These are phyloP conservation scores for Gymnosoma rotundatum DNA, from an alignment of 2,888 invertebrate species.

Conservation along the genomic window DNA sequence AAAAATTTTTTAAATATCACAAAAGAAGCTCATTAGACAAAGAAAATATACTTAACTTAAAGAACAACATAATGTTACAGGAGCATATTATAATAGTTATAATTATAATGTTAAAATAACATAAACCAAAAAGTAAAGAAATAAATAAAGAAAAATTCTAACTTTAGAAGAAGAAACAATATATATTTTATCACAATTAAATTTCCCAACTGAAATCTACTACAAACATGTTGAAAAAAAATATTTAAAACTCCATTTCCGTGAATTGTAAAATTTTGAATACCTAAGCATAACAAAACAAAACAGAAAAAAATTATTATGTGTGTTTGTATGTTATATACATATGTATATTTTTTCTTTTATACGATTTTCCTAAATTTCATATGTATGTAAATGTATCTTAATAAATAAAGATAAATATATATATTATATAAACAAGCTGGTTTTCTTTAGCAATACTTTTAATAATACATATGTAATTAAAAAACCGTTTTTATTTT, in stretches of 20 bases:
- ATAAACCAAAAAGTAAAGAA: neutral
- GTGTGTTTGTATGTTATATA: constrained; percentile 68
- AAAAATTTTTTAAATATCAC: constrained; percentile 23
- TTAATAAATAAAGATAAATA: constrained; percentile 70
- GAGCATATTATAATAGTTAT: constrained; percentile 8
- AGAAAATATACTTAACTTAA: constrained; percentile 23
- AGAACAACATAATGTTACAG: constrained; percentile 52
- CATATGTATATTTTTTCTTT: constrained; percentile 68
- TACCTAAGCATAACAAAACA: constrained; percentile 40
- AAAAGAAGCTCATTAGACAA: constrained; percentile 50
- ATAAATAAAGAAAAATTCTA: constrained; percentile 45
- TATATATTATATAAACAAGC: constrained; percentile 64
- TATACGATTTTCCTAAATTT: constrained; percentile 71
- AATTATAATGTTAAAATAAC: constrained; percentile 48
- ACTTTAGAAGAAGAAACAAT: constrained; percentile 32
- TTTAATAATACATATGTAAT: neutral
- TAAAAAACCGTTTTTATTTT: no score
- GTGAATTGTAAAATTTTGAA: constrained; percentile 53
- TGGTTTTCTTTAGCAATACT: neutral
- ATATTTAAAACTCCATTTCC: constrained; percentile 59
- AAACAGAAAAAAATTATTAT: constrained; percentile 52
- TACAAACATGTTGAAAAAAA: constrained; percentile 52
- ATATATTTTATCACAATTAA: constrained; percentile 66
- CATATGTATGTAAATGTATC: constrained; percentile 70
- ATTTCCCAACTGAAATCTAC: constrained; percentile 48